Percentiles rank a stretch among this genome's conserved stretches.
phyloP scores from a whole-genome alignment of 2,113 vertebrate species.

The Rynchops niger region DNA sequence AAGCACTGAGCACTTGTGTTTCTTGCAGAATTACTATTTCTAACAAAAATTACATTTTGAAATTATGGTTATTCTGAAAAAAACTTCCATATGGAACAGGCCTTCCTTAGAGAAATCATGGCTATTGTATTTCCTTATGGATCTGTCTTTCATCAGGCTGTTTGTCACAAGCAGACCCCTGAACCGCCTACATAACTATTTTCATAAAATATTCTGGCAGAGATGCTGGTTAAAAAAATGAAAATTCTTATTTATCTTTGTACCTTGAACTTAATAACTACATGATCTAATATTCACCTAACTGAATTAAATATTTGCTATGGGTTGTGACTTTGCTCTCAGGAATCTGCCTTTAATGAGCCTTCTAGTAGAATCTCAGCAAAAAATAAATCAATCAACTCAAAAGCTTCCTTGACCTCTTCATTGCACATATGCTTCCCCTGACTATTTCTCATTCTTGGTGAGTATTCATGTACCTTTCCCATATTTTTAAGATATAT shows the following conservation, averaged over 20 bases:
- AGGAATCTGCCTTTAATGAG: background rate
- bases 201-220: background rate
- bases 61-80: background rate
- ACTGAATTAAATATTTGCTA: background rate
- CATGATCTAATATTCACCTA: background rate
- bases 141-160: background rate
- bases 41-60: background rate
- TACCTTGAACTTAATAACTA: background rate
- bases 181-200: background rate
- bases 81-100: background rate
- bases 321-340: background rate
- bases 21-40: background rate
- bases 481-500: background rate
- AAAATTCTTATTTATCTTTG: background rate
- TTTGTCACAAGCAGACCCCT: background rate
- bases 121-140: background rate
- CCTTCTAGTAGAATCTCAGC: background rate
- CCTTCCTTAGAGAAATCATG: background rate
- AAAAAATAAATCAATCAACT: background rate
- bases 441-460: background rate
- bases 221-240: background rate
- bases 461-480: background rate
- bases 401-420: background rate
- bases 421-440: background rate
- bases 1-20: accelerated